Evolutionary conservation across 2,888 invertebrate species (phyloP), one percentile per base, ranked within the genome.

Genomic region (Lepidochrysops patricia): DNA sequence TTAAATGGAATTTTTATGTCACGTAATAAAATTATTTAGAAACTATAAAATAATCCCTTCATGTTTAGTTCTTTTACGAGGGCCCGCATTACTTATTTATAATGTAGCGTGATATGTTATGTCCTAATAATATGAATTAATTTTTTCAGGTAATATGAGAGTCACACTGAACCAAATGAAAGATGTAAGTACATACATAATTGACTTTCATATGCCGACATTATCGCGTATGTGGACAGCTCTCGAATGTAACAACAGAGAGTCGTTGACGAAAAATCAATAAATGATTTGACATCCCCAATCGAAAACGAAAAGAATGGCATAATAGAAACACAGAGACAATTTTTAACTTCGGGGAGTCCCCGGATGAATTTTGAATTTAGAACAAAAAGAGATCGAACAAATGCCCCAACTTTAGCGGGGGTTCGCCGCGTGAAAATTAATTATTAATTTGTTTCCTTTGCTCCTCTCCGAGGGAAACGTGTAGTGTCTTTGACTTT

Each of bases 371-470:
- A 80, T 82, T 80, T 82, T 75, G 78, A 79, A 82, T 83, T 82
- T 77, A 68, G 73, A 81, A 82, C 81, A 82, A 84, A 83, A 82
- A 80, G 80, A 77, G 76, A 77, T 79, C 76, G 77, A 76, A 78
- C 77, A 72, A 76, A 76, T 75, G 76, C 74, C 76, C 79, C 74
- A 76, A 78, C 77, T 80, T 77, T 67, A 72, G 71, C 72, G 75
- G 72, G 75, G 69, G 76, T 71, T 77, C 73, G 72, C 76, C 79
- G 79, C 77, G 82, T 73, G 78, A 77, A 84, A 88, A 87, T 85
- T 85, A 85, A 87, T 84, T 77, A 85, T 84, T 86, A 86, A 85
- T 85, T 84, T 84, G 82, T 82, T 79, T 75, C 80, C 81, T 79
- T 78, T 75, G 76, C 77, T 73, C 73, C 72, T 77, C 76, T 77